Evolutionary conservation across 2,797 vertebrate species (phyloP).

Genomic region (Parauchenoglanis ngamensis): DNA sequence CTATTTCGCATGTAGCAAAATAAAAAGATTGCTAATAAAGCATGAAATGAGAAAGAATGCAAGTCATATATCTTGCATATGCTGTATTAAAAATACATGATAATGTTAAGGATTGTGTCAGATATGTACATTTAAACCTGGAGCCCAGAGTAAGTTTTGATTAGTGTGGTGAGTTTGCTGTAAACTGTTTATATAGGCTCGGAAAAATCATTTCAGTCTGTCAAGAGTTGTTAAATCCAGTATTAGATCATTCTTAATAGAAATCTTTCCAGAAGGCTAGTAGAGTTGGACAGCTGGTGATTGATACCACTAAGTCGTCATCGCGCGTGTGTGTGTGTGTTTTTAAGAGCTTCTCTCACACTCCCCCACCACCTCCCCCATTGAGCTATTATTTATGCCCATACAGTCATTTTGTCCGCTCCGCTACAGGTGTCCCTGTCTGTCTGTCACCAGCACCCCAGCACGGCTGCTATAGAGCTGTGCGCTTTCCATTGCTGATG

Average conservation of each 20-base stretch:
- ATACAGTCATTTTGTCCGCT: conserved; percentile 52
- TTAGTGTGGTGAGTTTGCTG: background rate
- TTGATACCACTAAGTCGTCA: conserved; percentile 15
- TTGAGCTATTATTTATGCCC: conserved; percentile 21
- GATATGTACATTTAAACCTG: background rate
- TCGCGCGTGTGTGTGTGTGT: background rate
- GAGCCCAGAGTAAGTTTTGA: background rate
- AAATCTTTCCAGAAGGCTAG: background rate
- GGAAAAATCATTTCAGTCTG: background rate
- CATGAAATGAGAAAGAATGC: background rate
- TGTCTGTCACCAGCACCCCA: conserved; percentile 45
- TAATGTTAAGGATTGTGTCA: background rate
- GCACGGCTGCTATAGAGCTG: conserved; percentile 1
- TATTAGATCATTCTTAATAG: background rate
- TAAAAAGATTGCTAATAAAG: background rate
- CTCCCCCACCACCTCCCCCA: background rate
- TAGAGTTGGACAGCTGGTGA: conserved; percentile 23
- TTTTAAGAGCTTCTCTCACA: conserved; percentile 11
- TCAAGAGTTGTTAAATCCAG: background rate
- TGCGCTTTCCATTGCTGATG: conserved; percentile 13
- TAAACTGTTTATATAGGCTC: background rate
- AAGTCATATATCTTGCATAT: background rate
- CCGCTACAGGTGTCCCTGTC: conserved; percentile 32
- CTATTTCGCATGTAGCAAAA: too few species aligned
- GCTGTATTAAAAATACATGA: background rate